Evolutionary conservation across 2,888 invertebrate species (phyloP).

Genomic region (Tuta absoluta): DNA sequence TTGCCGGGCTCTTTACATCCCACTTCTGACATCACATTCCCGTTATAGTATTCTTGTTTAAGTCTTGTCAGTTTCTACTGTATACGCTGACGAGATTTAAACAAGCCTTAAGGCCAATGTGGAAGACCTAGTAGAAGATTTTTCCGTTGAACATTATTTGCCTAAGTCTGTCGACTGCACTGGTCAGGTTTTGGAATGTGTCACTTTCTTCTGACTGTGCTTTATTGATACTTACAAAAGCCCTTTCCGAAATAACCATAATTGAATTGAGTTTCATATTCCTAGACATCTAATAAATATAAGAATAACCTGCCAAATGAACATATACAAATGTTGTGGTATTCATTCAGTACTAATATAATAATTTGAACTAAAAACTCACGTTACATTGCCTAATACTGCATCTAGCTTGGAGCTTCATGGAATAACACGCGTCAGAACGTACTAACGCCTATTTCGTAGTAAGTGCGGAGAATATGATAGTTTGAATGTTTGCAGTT

Average conservation of each 20-base stretch:
- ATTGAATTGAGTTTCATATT: background rate
- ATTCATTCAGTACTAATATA: conserved; percentile 1
- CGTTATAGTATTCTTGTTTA: conserved; percentile 33
- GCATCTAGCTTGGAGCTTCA: conserved; percentile 61
- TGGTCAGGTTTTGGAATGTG: background rate
- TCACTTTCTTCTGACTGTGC: background rate
- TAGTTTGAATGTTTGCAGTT: conserved; percentile 82
- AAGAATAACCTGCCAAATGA: background rate
- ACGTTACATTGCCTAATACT: conserved; percentile 50
- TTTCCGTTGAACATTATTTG: background rate
- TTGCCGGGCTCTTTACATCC: conserved; percentile 56
- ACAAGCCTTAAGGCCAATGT: background rate
- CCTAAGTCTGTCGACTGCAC: background rate
- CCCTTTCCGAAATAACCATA: background rate
- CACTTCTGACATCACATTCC: conserved; percentile 32
- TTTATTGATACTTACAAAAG: background rate
- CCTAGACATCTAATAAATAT: background rate
- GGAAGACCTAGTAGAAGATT: background rate
- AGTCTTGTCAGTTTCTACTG: conserved; percentile 6
- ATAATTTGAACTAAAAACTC: conserved; percentile 11
- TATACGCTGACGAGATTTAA: background rate
- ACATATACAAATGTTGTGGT: conserved; percentile 20
- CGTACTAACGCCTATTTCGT: conserved; percentile 34
- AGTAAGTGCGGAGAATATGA: conserved; percentile 9
- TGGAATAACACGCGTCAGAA: conserved; percentile 38